Evolutionary conservation across 2,888 invertebrate genomes (phyloP), one percentile per base, ranked within the genome.

Genomic region (Drosophila nr. perissopoda): DNA sequence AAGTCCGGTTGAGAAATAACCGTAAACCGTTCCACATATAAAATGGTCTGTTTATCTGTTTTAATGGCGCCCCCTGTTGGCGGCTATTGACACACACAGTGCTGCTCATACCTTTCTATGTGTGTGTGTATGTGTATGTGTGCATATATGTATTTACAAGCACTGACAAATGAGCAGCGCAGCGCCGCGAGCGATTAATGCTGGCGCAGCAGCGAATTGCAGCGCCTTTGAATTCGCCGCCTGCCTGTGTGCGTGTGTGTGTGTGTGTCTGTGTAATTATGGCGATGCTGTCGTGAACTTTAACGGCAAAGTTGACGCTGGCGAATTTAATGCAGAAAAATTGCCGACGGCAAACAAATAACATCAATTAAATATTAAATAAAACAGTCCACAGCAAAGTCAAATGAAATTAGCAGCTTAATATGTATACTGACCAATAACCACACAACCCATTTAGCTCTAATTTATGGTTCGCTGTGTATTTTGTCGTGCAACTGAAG

Each of bases 81-180:
- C 52, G 4, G 33, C 52, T 52, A 52, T 52, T 52, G 52, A 52
- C 52, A 52, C 13, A 52, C 29, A n/a, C 51, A n/a, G 46, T 25
- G 25, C 29, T n/a, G 3, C 29, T 31, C 51, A 18, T 31, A 51
- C 51, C 11, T 31, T 7, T 25, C 5, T 3, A 25, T 21, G 4
- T 25, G 16, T 10, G 16, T 10, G 16, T 21, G 2, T 25, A 34
- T 53, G 5, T 61, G 61, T 52, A 4, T 61, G 38, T 27, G 16
- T 36, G 16, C 2, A 11, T 21, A 21, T 21, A 21, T 60, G 36
- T 21, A 10, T 52, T 31, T 62, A 46, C 34, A 51, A 34, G 48
- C 48, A 16, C 16, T 25, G 60, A 34, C 34, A 36, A 60, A 60
- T 29, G 49, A 60, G 49, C 60, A 60, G 21, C 49, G 49, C 27